Percentiles rank a stretch among this genome's conserved stretches.
Conservation (phyloP, 1,140 invertebrate species). For the Zaprionus ghesquierei region DNA sequence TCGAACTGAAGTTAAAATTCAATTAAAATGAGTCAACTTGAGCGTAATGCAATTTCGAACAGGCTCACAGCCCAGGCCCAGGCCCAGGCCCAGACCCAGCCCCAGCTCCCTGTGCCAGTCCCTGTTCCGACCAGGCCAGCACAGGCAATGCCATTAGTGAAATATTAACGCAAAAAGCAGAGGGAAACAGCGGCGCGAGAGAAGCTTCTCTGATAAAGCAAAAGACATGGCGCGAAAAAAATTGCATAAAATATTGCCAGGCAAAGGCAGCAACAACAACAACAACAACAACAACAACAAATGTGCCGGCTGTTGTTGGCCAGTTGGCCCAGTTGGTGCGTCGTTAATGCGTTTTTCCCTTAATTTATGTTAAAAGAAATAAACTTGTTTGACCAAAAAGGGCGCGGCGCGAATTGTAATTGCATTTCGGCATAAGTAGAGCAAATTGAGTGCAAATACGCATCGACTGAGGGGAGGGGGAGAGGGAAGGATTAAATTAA, state of each 20-base stretch:
- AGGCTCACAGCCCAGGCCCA: neutral
- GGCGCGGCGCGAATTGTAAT: neutral
- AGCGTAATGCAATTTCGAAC: conserved; percentile 74
- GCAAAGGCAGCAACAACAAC: neutral
- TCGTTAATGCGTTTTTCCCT: conserved; percentile 29
- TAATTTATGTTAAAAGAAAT: conserved; percentile 28
- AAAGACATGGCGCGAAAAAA: conserved; percentile 25
- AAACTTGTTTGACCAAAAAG: neutral
- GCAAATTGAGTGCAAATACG: neutral
- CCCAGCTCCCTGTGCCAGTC: neutral
- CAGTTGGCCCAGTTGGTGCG: conserved; percentile 11
- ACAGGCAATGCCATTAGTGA: conserved; percentile 79
- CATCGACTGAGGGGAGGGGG: neutral
- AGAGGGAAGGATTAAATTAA: neutral
- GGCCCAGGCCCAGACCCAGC: neutral
- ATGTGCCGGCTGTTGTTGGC: neutral
- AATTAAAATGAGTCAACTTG: conserved; percentile 81
- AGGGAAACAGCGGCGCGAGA: conserved; percentile 31
- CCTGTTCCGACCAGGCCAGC: neutral
- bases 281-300: neutral
- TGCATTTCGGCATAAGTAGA: conserved; percentile 9
- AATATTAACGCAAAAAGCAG: conserved; percentile 72
- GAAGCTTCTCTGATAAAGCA: conserved; percentile 23
- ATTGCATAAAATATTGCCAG: conserved; percentile 17
- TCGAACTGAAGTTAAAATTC: conserved; percentile 81